Base-by-base conservation (phyloP, 1,140 invertebrate species). In the Laupala kohalensis region DNA sequence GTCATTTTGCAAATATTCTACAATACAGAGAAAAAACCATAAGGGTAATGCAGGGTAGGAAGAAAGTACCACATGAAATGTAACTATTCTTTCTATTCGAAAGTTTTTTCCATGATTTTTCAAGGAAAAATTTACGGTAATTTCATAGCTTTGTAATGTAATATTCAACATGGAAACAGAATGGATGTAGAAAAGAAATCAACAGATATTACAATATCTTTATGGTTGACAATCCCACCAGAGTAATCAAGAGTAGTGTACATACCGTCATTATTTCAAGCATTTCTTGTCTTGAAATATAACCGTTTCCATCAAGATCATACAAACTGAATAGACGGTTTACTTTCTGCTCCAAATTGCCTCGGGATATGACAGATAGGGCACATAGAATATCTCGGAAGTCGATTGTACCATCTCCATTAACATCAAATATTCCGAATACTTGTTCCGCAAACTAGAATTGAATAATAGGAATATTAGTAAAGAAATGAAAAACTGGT, bases 1-100 rank as follows among this genome's bases (percentile, higher is more conserved):
- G 98, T 95, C 96, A 99, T 98, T 86, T 98, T 98, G 84, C 98
- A 98, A 77, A 99, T 99, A 72, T 96, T 96, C 96, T 98, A 82
- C 25, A 78, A 62, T n/a, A 69, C 3, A 6, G 25, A 15, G 2
- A n/a, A 6, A 64, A 23, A n/a, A n/a, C n/a, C 4, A 23, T 5
- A 5, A 6, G 5, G n/a, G 63, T 64, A 24, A 6, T 13, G 5
- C 6, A 5, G 15, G 4, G 19, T 23, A 5, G 13, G 63, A 4
- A 24, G 25, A 12, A 64, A 23, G 13, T 24, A 65, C 15, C 23
- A n/a, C n/a, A n/a, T n/a, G n/a, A n/a, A n/a, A n/a, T n/a, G n/a
- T n/a, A n/a, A n/a, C n/a, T n/a, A n/a, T n/a, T n/a, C n/a, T n/a
- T n/a, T n/a, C n/a, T n/a, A n/a, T n/a, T n/a, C n/a, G n/a, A n/a